phyloP scores from a whole-genome alignment of 2,113 vertebrate genomes.

The Mastomys natalensis region DNA sequence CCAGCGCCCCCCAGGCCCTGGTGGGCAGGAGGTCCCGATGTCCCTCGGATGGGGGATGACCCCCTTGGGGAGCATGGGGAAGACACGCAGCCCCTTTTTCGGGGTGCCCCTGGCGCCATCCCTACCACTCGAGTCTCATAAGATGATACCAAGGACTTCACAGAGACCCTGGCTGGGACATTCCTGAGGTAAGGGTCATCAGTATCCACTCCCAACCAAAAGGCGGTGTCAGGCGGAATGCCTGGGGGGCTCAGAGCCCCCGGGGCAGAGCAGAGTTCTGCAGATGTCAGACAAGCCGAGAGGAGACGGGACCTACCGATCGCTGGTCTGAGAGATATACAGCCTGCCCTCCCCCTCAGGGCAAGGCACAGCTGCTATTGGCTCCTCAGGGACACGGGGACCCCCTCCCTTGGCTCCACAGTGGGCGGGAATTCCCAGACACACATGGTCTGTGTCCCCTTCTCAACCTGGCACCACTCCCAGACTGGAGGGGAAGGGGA shows the following conservation, averaged over 20 bases:
- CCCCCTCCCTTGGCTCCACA: slow-evolving; percentile 69
- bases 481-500: slow-evolving; percentile 66
- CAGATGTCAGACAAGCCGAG: slow-evolving; percentile 71
- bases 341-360: slow-evolving; percentile 59
- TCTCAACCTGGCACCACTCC: slow-evolving; percentile 78
- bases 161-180: slow-evolving; percentile 78
- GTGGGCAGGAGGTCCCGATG: slow-evolving; percentile 33
- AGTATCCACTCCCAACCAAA: neutral
- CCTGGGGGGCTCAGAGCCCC: slow-evolving; percentile 83
- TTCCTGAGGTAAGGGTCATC: slow-evolving; percentile 46
- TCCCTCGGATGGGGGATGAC: slow-evolving; percentile 74
- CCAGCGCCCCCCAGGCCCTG: slow-evolving; percentile 49
- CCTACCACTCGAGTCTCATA: slow-evolving; percentile 77
- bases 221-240: neutral
- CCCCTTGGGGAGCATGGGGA: slow-evolving; percentile 79
- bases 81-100: slow-evolving; percentile 79
- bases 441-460: slow-evolving; percentile 75
- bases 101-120: slow-evolving; percentile 52
- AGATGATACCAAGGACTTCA: slow-evolving; percentile 80
- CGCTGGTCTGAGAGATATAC: slow-evolving; percentile 78
- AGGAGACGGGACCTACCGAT: slow-evolving; percentile 59
- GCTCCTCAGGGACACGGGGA: slow-evolving; percentile 78
- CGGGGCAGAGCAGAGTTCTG: slow-evolving; percentile 58
- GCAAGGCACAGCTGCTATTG: slow-evolving; percentile 75
- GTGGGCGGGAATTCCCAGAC: slow-evolving; percentile 84